A percentile compares a stretch with the other conserved stretches of the same genome.
phyloP scores from a whole-genome alignment of 2,113 vertebrate genomes.

The Eretmochelys imbricata region DNA sequence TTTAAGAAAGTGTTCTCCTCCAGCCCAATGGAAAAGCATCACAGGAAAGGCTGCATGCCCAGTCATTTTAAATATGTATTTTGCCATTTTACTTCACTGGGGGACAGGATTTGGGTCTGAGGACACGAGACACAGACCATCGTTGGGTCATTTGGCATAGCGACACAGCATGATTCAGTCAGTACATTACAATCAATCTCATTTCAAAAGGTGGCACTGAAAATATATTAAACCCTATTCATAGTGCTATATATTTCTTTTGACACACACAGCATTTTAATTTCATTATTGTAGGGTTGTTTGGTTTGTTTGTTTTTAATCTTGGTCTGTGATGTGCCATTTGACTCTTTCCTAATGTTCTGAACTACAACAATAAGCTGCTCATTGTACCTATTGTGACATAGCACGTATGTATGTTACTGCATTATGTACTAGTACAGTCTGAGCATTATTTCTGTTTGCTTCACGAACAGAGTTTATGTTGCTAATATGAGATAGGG shows the following conservation, averaged over 20 bases:
- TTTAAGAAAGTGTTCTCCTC: slow-evolving; percentile 42
- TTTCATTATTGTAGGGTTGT: neutral
- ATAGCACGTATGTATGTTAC: neutral
- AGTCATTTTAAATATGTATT: neutral
- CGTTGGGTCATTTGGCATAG: neutral
- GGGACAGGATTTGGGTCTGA: neutral
- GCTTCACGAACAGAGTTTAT: neutral
- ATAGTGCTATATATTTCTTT: neutral
- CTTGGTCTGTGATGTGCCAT: neutral
- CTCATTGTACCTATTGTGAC: neutral
- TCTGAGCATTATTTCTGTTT: neutral
- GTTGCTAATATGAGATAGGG: neutral
- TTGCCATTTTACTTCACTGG: neutral
- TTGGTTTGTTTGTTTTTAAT: neutral
- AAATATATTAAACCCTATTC: neutral
- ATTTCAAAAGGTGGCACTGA: neutral
- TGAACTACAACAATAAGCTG: neutral
- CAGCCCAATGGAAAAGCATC: slow-evolving; percentile 6
- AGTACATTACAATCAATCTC: neutral
- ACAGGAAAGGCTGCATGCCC: neutral
- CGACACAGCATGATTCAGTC: neutral
- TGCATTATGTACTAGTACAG: neutral
- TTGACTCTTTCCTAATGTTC: neutral
- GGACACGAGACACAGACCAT: neutral
- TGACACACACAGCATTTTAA: neutral